A percentile compares a stretch with the other conserved stretches of the same genome.
These are phyloP conservation scores for Elysia crispata DNA, from an alignment of 2,888 invertebrate species.

Conservation along the genomic window DNA sequence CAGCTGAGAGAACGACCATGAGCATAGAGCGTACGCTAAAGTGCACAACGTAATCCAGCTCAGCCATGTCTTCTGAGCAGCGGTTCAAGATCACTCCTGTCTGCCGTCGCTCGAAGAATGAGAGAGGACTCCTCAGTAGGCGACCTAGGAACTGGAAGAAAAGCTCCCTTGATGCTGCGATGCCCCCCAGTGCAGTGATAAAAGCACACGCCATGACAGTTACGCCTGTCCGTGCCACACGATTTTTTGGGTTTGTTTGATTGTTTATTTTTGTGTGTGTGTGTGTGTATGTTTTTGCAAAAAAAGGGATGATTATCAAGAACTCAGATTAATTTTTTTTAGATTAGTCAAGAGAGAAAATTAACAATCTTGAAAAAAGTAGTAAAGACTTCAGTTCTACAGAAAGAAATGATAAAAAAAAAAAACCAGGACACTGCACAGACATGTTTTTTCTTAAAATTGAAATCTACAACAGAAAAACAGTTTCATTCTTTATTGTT, in stretches of 20 bases:
- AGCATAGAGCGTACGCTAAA: conserved; percentile 72
- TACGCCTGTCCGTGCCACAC: conserved; percentile 55
- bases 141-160: conserved; percentile 72
- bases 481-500: too few species aligned
- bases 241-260: too few species aligned
- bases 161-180: conserved; percentile 74
- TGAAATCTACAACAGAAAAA: too few species aligned
- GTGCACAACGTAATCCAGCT: conserved; percentile 70
- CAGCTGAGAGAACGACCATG: conserved; percentile 61
- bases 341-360: too few species aligned
- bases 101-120: conserved; percentile 75
- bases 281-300: too few species aligned
- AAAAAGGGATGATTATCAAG: too few species aligned
- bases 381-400: background rate
- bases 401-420: background rate
- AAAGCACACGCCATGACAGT: conserved; percentile 64
- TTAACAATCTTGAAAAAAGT: too few species aligned
- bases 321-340: too few species aligned
- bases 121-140: conserved; percentile 69
- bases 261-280: too few species aligned
- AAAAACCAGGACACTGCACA: background rate
- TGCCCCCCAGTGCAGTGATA: conserved; percentile 75
- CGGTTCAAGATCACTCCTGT: conserved; percentile 78
- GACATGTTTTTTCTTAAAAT: background rate
- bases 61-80: conserved; percentile 66